Evolutionary conservation across 2,797 vertebrate genomes (phyloP), one percentile per base, ranked within the genome.

Genomic region (Arremon brunneinucha): DNA sequence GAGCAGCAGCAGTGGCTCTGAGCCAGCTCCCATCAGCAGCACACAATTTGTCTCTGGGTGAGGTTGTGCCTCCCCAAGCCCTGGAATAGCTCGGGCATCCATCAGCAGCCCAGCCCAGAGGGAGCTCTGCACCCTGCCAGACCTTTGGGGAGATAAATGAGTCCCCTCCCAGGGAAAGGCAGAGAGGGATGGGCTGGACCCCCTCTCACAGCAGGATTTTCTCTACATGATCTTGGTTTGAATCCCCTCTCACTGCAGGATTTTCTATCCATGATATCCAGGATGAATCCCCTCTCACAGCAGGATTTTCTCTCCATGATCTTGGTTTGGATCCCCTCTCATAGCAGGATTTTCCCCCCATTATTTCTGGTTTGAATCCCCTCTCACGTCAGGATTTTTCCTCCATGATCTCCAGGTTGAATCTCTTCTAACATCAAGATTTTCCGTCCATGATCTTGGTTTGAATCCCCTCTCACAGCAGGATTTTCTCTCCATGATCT

Each of bases 11-110:
- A 5, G 68, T 86, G 96, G 83, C 85, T 86, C 37, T 6, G 56
- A 22, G 90, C 85, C 93, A 93, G n/a, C 89, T 91, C 60, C 68
- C 94, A 60, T 91, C 91, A 69, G 26, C 49, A 79, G 59, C 89
- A 92, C 79, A 15, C 71, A 1, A 80, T 94, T 74, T 34, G 22
- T 93, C 90, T 90, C 41, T 3, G 24, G 35, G 74, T 2, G 39
- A 41, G 19, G 0, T 11, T 37, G 59, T 60, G 49, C 87, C 74
- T 83, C 79, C 64, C 27, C 60, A 69, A 60, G 46, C 64, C 43
- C 83, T 43, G 27, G 18, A 80, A 87, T 63, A 83, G 59, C 69
- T 88, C 14, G 35, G 79, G 87, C 60, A 83, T 92, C 84, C 91
- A 83, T 91, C 96, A 89, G 55, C 81, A 63, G 35, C 60, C 30